Conservation (phyloP, 1,140 invertebrate genomes). For the Drosophila bipectinata region DNA sequence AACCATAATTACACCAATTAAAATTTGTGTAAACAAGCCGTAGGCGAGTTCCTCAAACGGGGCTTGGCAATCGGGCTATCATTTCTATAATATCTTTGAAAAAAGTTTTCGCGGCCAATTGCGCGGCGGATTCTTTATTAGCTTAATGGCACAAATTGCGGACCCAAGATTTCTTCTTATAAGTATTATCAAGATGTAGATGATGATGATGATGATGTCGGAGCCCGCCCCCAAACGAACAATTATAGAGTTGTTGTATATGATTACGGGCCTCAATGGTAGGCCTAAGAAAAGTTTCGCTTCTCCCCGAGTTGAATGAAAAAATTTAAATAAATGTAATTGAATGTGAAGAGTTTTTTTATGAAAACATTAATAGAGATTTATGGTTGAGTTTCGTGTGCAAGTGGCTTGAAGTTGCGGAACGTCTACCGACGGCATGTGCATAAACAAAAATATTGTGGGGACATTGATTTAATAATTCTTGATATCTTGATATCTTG, state of each 20-base stretch:
- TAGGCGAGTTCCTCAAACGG: constrained; percentile 10
- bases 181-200: background rate
- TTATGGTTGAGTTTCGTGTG: background rate
- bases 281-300: background rate
- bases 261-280: background rate
- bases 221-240: background rate
- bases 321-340: constrained; percentile 1
- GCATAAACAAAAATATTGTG: background rate
- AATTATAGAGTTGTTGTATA: background rate
- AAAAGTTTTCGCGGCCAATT: constrained; percentile 42
- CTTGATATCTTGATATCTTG: too few relatives aligned
- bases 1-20: constrained; percentile 79
- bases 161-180: background rate
- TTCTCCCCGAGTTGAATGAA: background rate
- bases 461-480: too few relatives aligned
- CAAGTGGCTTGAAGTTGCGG: background rate
- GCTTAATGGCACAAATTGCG: constrained; percentile 25
- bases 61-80: constrained; percentile 31
- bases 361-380: constrained; percentile 1
- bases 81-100: constrained; percentile 50
- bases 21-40: constrained; percentile 79
- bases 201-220: background rate
- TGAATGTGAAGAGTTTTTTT: background rate
- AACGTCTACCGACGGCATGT: background rate
- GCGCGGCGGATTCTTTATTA: background rate